Conservation (phyloP, 1,140 invertebrate genomes). For the Carcinoscorpius rotundicauda region DNA sequence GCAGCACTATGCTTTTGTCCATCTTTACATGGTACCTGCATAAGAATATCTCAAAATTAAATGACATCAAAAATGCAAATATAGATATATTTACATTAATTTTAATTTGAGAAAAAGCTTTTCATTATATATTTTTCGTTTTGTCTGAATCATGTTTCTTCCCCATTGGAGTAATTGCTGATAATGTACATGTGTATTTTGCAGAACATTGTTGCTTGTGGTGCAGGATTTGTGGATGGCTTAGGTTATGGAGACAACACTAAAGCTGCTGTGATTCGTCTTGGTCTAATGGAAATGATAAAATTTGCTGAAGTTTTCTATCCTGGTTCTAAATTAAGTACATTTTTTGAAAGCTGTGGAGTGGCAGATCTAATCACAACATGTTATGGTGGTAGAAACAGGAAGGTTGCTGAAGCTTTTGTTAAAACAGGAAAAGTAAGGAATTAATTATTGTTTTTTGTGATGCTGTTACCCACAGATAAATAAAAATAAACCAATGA, state of each 20-base stretch:
- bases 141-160: no score
- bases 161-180: no score
- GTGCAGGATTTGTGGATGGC: slow-evolving; percentile 94
- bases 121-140: no score
- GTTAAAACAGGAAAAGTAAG: slow-evolving; percentile 76
- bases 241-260: slow-evolving; percentile 92
- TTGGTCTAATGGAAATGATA: slow-evolving; percentile 97
- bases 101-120: no score
- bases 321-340: slow-evolving; percentile 56
- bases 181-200: slow-evolving; percentile 25
- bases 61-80: no score
- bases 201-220: slow-evolving; percentile 96
- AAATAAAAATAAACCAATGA: no score
- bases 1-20: no score
- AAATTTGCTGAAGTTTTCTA: slow-evolving; percentile 84
- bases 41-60: no score
- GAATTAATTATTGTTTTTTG: no score
- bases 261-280: slow-evolving; percentile 93
- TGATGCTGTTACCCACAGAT: no score
- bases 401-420: slow-evolving; percentile 91
- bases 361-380: slow-evolving; percentile 98
- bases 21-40: no score
- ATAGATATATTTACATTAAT: no score
- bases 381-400: slow-evolving; percentile 94
- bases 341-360: slow-evolving; percentile 98